Percentiles rank a stretch among this genome's conserved stretches.
Evolutionary conservation across 2,113 vertebrate species (phyloP).

Genomic region (Charina bottae): DNA sequence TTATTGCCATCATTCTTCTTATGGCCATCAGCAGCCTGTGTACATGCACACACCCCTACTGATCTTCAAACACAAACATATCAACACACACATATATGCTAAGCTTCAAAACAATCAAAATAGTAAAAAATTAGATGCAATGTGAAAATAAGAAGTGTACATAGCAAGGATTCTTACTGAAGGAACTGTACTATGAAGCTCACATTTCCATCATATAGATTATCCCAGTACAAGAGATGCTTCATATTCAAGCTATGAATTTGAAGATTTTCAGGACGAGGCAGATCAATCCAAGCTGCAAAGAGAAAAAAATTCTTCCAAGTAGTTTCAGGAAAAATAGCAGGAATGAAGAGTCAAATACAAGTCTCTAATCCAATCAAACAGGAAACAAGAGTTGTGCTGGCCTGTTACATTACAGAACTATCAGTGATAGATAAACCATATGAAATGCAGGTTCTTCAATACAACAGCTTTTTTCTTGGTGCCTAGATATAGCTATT

Average conservation of each 20-base stretch:
- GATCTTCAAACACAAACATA: not conserved
- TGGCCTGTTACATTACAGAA: not conserved
- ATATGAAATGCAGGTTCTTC: not conserved
- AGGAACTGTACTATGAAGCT: conserved; percentile 71
- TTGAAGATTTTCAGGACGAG: conserved; percentile 56
- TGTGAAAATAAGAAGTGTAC: not conserved
- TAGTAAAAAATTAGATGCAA: not conserved
- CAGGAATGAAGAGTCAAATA: not conserved
- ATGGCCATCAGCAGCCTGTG: not conserved
- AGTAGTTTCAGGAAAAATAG: not conserved
- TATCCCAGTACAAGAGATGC: conserved; percentile 64
- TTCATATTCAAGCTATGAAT: conserved; percentile 33
- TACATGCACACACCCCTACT: not conserved
- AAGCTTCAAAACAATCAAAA: not conserved
- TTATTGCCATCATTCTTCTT: not conserved
- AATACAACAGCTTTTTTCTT: not conserved
- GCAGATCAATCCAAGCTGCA: conserved; percentile 46
- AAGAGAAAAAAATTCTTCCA: conserved; percentile 10
- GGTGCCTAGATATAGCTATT: too few relatives aligned
- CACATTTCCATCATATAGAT: not conserved
- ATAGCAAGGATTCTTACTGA: conserved; percentile 56
- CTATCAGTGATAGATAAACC: not conserved
- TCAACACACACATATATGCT: not conserved
- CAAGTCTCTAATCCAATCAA: not conserved
- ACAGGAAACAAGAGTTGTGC: not conserved